phyloP scores from a whole-genome alignment of 2,888 invertebrate genomes.

The Cephus pulcher region DNA sequence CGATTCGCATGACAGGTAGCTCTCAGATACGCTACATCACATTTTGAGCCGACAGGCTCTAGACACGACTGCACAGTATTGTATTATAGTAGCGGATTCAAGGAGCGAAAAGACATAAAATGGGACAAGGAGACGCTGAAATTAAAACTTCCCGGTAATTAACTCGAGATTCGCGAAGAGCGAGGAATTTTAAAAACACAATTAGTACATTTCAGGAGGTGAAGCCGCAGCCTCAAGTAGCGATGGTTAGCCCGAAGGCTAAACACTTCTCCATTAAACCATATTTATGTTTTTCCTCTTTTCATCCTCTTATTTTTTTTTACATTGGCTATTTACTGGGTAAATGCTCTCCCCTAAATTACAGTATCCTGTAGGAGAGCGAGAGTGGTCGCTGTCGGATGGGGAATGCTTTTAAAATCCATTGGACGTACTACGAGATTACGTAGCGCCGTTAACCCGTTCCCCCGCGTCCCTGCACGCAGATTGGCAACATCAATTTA shows the following conservation, averaged over 20 bases:
- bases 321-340: slow-evolving; percentile 13
- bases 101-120: slow-evolving; percentile 2
- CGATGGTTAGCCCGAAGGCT: slow-evolving; percentile 8
- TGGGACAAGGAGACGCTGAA: slow-evolving; percentile 5
- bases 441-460: neutral
- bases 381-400: neutral
- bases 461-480: neutral
- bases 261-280: slow-evolving; percentile 1
- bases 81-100: neutral
- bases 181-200: slow-evolving; percentile 17
- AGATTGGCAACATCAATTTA: slow-evolving; percentile 13
- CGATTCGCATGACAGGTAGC: too few relatives aligned
- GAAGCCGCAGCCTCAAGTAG: slow-evolving; percentile 3
- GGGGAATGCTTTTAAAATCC: slow-evolving; percentile 1
- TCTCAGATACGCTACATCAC: too few relatives aligned
- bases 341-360: slow-evolving; percentile 15
- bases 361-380: slow-evolving; percentile 10
- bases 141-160: slow-evolving; percentile 20
- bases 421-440: neutral
- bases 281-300: slow-evolving; percentile 2
- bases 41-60: too few relatives aligned
- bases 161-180: slow-evolving; percentile 23
- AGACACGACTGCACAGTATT: neutral
- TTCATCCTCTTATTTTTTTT: slow-evolving; percentile 6
- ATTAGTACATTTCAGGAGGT: slow-evolving; percentile 18